A percentile compares a stretch with the other conserved stretches of the same genome.
These are phyloP conservation scores for Calyptomena viridis DNA, from an alignment of 2,113 vertebrate genomes.

Conservation along the genomic window DNA sequence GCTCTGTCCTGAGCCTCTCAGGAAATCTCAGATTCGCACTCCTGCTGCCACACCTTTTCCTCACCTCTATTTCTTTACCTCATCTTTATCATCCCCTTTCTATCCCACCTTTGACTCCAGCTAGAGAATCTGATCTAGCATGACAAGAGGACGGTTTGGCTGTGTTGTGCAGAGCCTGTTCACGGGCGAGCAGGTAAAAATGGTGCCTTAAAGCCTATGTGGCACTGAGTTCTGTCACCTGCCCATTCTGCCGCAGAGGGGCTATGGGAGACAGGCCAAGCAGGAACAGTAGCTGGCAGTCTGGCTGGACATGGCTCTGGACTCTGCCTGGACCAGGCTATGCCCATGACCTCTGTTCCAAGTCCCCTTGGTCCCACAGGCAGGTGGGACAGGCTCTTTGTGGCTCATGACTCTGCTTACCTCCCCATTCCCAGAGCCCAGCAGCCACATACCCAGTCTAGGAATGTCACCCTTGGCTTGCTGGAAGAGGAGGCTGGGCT, in stretches of 20 bases:
- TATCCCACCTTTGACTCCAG: background rate
- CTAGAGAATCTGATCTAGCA: rapidly evolving
- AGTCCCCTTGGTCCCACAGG: rapidly evolving
- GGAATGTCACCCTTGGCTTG: background rate
- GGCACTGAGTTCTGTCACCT: background rate
- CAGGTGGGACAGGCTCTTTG: background rate
- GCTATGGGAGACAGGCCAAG: rapidly evolving
- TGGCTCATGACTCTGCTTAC: rapidly evolving
- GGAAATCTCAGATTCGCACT: rapidly evolving
- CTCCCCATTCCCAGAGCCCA: rapidly evolving
- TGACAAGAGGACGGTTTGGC: background rate
- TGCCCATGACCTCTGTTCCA: rapidly evolving
- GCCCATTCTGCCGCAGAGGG: rapidly evolving
- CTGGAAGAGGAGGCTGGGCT: background rate
- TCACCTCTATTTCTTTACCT: background rate
- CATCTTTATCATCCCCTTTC: background rate
- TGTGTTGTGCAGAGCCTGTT: background rate
- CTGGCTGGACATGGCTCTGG: rapidly evolving
- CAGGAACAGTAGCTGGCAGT: background rate
- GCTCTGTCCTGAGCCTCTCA: background rate
- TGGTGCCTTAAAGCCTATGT: rapidly evolving
- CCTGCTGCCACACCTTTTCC: background rate
- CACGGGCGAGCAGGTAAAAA: background rate
- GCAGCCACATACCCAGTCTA: rapidly evolving
- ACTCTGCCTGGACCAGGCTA: rapidly evolving